Percentiles rank a stretch among this genome's conserved stretches.
phyloP scores from a whole-genome alignment of 2,113 vertebrate species.

The Erythrocercus mccallii region DNA sequence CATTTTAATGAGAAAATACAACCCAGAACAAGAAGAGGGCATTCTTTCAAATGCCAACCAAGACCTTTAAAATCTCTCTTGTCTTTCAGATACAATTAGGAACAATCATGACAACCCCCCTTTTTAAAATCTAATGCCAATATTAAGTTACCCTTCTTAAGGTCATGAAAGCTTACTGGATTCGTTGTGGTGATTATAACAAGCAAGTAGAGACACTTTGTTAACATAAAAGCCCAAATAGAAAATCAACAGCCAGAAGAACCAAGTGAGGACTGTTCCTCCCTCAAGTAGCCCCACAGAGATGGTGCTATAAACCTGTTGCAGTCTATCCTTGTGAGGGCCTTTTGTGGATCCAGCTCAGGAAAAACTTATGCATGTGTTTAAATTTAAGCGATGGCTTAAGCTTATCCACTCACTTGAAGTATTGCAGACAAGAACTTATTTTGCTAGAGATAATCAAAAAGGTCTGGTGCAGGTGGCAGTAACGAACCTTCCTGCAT shows the following conservation, averaged over 20 bases:
- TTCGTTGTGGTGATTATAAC: neutral
- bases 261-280: neutral
- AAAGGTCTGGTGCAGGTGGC: neutral
- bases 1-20: conserved; percentile 57
- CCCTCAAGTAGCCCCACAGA: neutral
- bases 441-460: neutral
- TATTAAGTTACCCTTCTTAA: neutral
- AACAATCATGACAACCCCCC: neutral
- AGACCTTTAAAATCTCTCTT: conserved; percentile 26
- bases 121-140: conserved; percentile 1
- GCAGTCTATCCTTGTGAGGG: neutral
- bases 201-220: neutral
- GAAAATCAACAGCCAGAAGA: neutral
- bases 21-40: conserved; percentile 18
- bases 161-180: neutral
- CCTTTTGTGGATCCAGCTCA: neutral
- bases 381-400: neutral
- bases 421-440: neutral
- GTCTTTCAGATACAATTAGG: conserved; percentile 40
- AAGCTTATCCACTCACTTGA: neutral
- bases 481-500: neutral
- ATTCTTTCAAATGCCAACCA: conserved; percentile 35
- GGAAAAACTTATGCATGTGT: neutral
- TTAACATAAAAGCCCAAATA: neutral
- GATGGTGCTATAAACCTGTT: neutral